These are phyloP conservation scores for Emydocephalus ijimae DNA, from an alignment of 2,113 vertebrate species.

Conservation along the genomic window DNA sequence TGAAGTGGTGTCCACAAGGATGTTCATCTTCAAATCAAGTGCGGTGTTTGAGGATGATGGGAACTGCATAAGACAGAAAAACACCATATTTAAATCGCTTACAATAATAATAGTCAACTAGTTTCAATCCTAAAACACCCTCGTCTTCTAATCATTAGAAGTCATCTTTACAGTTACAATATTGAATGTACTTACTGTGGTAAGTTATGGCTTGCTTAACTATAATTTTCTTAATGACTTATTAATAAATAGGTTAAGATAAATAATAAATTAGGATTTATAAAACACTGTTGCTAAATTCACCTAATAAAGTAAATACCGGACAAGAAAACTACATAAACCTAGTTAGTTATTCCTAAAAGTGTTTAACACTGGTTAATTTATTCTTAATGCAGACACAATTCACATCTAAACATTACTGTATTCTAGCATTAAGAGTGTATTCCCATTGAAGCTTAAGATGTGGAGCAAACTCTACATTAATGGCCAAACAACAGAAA, in stretches of 20 bases:
- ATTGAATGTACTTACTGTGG: not conserved
- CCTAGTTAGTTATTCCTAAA: not conserved
- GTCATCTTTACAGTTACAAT: not conserved
- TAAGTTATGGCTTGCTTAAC: not conserved
- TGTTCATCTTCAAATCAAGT: slow-evolving; percentile 66
- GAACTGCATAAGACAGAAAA: slow-evolving; percentile 67
- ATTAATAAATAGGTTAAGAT: not conserved
- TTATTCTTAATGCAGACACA: not conserved
- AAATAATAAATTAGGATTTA: not conserved
- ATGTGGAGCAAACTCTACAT: not conserved
- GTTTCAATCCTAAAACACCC: not conserved
- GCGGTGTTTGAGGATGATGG: slow-evolving; percentile 73
- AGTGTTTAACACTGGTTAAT: not conserved
- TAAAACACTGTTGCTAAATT: not conserved
- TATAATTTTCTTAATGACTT: not conserved
- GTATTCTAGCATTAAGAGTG: not conserved
- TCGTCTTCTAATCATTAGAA: not conserved
- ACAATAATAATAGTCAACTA: not conserved
- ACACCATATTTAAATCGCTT: not conserved
- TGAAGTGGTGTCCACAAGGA: slow-evolving; percentile 56
- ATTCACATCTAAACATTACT: not conserved
- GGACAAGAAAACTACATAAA: not conserved
- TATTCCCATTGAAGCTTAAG: not conserved
- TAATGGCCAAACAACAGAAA: not conserved
- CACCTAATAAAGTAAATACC: not conserved